Base-by-base conservation (phyloP, 2,113 vertebrate species). In the Tetraodon nigroviridis region DNA sequence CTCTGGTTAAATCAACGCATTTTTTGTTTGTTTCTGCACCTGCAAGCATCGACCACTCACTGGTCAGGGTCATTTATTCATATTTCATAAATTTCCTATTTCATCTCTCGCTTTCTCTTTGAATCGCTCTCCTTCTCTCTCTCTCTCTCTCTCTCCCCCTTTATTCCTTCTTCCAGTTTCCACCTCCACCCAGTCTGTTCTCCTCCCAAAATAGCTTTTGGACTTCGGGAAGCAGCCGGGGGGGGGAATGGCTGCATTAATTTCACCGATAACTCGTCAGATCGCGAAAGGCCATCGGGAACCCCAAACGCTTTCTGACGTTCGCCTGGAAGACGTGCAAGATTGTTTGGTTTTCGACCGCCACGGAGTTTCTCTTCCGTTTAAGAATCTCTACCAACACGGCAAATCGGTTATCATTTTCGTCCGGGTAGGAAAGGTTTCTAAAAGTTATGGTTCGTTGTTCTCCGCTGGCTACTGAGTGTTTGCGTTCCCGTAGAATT, bases 401-500 rank as follows among this genome's bases (percentile, higher is more conserved):
- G 90, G 83, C 53, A 94, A 89, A 71, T 84, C 93, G 0, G 82
- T 98, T 61, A 83, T 97, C 49, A 70, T 97, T 51, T 96, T 98
- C 58, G 92, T 97, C 59, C 86, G 94, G 93, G 95, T 97, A 90
- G 90, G 92, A 57, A 13, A 7, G 56, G 13, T 7, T 17, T 16
- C 2, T 37, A 37, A 8, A 37, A 37, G 32, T 37, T 37, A 37
- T n/a, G n/a, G n/a, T 37, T 37, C 8, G 32, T 37, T 37, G 32
- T 37, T 11, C 10, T 46, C 3, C n/a, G n/a, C 44, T 46, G 44
- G 32, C 32, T 1, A 37, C 32, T 37, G 32, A 37, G 1, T 20
- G 1, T 64, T 1, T 19, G 1, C 75, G 16, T 76, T 62, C 46
- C 86, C 89, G 63, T 88, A 97, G 96, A 92, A 93, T 81, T 98